Evolutionary conservation across 2,113 vertebrate genomes (phyloP).

Genomic region (Arenaria interpres): DNA sequence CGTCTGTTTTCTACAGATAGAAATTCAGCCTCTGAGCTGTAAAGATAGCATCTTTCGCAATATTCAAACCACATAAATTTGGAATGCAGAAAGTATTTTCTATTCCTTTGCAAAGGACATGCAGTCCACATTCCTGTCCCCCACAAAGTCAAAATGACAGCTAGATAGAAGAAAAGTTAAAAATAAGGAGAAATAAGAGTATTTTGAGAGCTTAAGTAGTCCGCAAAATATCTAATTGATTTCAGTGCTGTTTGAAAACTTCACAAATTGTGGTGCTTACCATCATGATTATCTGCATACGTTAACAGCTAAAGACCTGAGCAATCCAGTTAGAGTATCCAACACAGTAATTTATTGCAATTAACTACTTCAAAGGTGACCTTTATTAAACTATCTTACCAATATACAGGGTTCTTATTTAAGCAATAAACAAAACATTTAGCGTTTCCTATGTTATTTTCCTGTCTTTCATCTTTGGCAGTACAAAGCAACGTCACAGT

Average conservation of each 20-base stretch:
- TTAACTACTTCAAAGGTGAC: slow-evolving; percentile 58
- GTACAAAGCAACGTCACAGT: not conserved
- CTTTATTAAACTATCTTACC: slow-evolving; percentile 32
- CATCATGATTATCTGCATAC: not conserved
- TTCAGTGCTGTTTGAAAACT: slow-evolving; percentile 31
- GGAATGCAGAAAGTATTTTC: not conserved
- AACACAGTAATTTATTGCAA: slow-evolving; percentile 22
- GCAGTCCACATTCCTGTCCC: not conserved
- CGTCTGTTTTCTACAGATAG: not conserved
- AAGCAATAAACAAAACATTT: not conserved
- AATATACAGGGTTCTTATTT: not conserved
- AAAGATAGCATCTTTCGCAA: slow-evolving; percentile 19
- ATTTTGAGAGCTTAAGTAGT: not conserved
- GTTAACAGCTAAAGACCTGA: not conserved
- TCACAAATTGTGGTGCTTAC: slow-evolving; percentile 17
- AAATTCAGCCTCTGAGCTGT: not conserved
- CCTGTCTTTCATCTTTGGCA: not conserved
- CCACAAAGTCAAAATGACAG: not conserved
- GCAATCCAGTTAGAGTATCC: slow-evolving; percentile 37
- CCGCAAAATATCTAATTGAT: not conserved
- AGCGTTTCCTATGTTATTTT: not conserved
- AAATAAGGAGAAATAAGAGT: not conserved
- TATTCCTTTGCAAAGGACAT: not conserved
- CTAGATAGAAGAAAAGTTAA: not conserved
- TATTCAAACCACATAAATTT: slow-evolving; percentile 12